A percentile compares a stretch with the other conserved stretches of the same genome.
phyloP scores from a whole-genome alignment of 2,113 vertebrate species.

The Sapajus apella region DNA sequence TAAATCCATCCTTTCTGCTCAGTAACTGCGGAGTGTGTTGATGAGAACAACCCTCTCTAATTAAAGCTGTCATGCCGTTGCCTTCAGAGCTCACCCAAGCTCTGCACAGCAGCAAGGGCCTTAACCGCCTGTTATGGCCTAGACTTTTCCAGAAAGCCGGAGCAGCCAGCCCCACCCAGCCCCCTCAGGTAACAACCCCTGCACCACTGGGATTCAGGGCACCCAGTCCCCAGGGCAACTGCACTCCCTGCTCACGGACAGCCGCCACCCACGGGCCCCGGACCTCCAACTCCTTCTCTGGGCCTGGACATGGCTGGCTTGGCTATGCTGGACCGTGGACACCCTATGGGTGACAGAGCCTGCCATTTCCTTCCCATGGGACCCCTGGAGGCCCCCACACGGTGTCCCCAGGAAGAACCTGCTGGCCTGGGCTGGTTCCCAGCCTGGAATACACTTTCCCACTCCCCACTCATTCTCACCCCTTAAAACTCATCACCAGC shows the following conservation, averaged over 20 bases:
- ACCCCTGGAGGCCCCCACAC: too few species aligned
- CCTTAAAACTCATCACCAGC: not conserved
- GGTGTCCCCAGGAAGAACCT: accelerated
- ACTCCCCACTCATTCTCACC: not conserved
- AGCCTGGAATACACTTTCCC: not conserved
- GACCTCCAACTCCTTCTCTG: not conserved
- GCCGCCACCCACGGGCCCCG: accelerated
- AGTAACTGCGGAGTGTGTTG: not conserved
- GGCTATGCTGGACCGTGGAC: not conserved
- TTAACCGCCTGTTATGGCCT: not conserved
- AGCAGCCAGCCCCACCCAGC: too few species aligned
- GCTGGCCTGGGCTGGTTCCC: not conserved
- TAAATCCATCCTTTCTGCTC: not conserved
- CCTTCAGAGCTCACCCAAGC: not conserved
- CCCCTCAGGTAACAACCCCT: too few species aligned
- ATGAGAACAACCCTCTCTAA: not conserved
- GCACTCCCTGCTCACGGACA: not conserved
- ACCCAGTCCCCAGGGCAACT: too few species aligned
- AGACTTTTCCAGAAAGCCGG: not conserved
- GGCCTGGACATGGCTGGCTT: not conserved
- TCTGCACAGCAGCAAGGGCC: not conserved
- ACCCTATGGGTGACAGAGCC: not conserved
- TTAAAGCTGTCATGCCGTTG: not conserved
- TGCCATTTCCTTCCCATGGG: not conserved
- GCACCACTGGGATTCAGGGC: not conserved